Percentiles rank a stretch among this genome's conserved stretches.
phyloP scores from a whole-genome alignment of 2,113 vertebrate genomes.

The Lutjanus erythropterus region DNA sequence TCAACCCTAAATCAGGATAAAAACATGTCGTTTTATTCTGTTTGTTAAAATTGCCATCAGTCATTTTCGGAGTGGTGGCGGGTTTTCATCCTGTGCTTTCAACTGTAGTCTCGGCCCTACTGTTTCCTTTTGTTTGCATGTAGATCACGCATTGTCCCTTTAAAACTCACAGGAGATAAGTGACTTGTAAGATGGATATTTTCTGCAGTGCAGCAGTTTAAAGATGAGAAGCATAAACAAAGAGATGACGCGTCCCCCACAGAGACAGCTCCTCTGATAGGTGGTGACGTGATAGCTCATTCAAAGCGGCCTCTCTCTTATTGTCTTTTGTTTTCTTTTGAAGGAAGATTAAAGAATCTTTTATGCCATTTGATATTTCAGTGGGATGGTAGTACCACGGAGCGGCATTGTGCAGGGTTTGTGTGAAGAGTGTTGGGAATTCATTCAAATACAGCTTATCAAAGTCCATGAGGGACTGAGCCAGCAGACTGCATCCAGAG shows the following conservation, averaged over 20 bases:
- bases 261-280: slow-evolving; percentile 64
- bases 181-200: slow-evolving; percentile 34
- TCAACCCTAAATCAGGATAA: slow-evolving; percentile 9
- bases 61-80: background rate
- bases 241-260: slow-evolving; percentile 51
- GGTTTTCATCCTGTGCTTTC: background rate
- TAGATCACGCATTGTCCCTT: slow-evolving; percentile 22
- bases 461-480: slow-evolving; percentile 50
- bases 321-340: slow-evolving; percentile 70
- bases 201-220: slow-evolving; percentile 61
- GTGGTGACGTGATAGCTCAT: slow-evolving; percentile 56
- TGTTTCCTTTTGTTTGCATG: slow-evolving; percentile 14
- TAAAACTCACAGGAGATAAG: slow-evolving; percentile 45
- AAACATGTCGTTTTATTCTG: background rate
- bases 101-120: background rate
- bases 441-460: slow-evolving; percentile 70
- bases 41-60: background rate
- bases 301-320: slow-evolving; percentile 51
- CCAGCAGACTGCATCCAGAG: slow-evolving; percentile 49
- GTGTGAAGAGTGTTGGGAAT: slow-evolving; percentile 48
- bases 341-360: slow-evolving; percentile 65
- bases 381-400: slow-evolving; percentile 30
- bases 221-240: slow-evolving; percentile 57
- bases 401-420: slow-evolving; percentile 42
- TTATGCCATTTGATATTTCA: slow-evolving; percentile 64